A percentile compares a stretch with the other conserved stretches of the same genome.
Evolutionary conservation across 2,888 invertebrate genomes (phyloP).

Genomic region (Charanyca ferruginea): DNA sequence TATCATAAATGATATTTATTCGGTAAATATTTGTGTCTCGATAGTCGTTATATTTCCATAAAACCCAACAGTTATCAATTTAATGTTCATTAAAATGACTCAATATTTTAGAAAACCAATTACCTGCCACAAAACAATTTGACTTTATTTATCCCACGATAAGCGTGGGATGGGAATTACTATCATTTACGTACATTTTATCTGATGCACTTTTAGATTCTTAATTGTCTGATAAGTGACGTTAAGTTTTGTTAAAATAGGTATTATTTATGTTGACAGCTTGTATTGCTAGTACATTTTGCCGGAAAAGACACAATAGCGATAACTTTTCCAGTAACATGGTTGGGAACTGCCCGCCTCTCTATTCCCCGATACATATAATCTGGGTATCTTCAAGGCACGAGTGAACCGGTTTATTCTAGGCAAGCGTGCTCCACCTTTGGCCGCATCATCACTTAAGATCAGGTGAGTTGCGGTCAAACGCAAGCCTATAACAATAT

Average conservation of each 20-base stretch:
- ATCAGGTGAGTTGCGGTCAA: too few species aligned
- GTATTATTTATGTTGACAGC: not conserved
- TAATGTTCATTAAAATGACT: slow-evolving; percentile 21
- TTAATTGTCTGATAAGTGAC: slow-evolving; percentile 4
- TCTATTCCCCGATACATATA: too few species aligned
- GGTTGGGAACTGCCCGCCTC: too few species aligned
- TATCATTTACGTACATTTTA: slow-evolving; percentile 31
- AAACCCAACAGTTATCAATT: not conserved
- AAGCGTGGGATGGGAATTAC: slow-evolving; percentile 54
- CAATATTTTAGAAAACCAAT: slow-evolving; percentile 19
- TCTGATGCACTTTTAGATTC: slow-evolving; percentile 35
- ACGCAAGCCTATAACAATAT: too few species aligned
- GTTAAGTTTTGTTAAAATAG: not conserved
- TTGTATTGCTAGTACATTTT: not conserved
- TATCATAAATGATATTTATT: too few species aligned
- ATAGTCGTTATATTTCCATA: not conserved
- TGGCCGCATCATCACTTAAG: too few species aligned
- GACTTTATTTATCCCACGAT: slow-evolving; percentile 29
- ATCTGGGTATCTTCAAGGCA: too few species aligned
- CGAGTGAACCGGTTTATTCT: too few species aligned
- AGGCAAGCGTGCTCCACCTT: too few species aligned
- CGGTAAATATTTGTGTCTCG: too few species aligned
- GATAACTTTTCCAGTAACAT: not conserved
- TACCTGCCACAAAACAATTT: slow-evolving; percentile 12
- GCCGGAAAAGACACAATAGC: not conserved